phyloP scores from a whole-genome alignment of 2,113 vertebrate species.

The Gyps fulvus region DNA sequence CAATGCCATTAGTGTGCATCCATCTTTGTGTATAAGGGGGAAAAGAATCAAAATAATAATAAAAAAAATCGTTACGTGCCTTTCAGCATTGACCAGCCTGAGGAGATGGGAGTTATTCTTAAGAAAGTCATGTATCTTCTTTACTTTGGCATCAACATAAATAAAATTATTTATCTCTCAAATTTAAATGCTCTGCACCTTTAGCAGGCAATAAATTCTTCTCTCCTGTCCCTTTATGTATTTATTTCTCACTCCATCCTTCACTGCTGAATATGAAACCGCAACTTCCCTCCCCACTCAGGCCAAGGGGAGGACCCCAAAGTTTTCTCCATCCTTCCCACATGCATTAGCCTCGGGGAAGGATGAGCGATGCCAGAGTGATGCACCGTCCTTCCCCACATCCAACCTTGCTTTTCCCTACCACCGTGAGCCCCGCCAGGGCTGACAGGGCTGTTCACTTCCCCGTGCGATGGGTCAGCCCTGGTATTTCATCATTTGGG shows the following conservation, averaged over 20 bases:
- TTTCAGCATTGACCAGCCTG: conserved; percentile 36
- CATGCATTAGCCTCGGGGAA: accelerated
- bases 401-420: neutral
- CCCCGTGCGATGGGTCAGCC: conserved; percentile 57
- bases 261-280: neutral
- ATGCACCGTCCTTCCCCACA: accelerated
- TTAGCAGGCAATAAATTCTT: conserved; percentile 47
- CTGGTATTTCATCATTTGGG: conserved; percentile 68
- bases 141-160: conserved; percentile 65
- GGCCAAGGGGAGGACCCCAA: neutral
- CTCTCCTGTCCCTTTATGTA: neutral
- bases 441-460: neutral
- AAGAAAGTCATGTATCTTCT: conserved; percentile 51
- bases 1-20: neutral
- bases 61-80: conserved; percentile 34
- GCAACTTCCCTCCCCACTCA: accelerated
- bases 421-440: accelerated
- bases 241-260: neutral
- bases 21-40: neutral
- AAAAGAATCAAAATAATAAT: neutral
- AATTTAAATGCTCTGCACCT: conserved; percentile 56
- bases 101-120: conserved; percentile 36
- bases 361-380: accelerated
- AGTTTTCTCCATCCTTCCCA: neutral
- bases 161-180: conserved; percentile 69